Percentiles rank a stretch among this genome's conserved stretches.
Evolutionary conservation across 2,113 vertebrate species (phyloP).

Genomic region (Hydrolagus affinis): DNA sequence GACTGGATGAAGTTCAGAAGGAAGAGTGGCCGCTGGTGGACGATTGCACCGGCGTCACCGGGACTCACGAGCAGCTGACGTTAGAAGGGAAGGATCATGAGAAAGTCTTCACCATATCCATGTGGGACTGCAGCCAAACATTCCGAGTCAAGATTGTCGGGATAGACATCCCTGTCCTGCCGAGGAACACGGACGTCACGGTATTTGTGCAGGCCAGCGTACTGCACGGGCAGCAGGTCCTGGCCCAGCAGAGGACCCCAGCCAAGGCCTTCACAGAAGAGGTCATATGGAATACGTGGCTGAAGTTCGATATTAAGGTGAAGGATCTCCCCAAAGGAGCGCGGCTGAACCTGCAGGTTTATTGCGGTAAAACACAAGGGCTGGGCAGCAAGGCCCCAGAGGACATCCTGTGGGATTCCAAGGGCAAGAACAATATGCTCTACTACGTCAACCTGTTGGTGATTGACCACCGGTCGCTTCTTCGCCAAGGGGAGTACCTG

Average conservation of each 20-base stretch:
- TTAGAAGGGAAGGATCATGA: slow-evolving; percentile 91
- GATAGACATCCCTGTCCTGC: slow-evolving; percentile 82
- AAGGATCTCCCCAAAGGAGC: slow-evolving; percentile 89
- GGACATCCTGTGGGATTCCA: slow-evolving; percentile 56
- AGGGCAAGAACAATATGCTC: slow-evolving; percentile 77
- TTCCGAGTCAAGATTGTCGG: slow-evolving; percentile 90
- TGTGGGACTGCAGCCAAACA: slow-evolving; percentile 94
- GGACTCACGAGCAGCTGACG: slow-evolving; percentile 90
- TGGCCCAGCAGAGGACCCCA: slow-evolving; percentile 78
- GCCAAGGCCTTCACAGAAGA: slow-evolving; percentile 85
- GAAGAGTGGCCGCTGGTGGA: slow-evolving; percentile 95
- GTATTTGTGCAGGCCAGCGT: slow-evolving; percentile 92
- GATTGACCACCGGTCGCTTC: slow-evolving; percentile 86
- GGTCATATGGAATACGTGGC: slow-evolving; percentile 90
- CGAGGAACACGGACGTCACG: slow-evolving; percentile 74
- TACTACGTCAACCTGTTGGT: slow-evolving; percentile 93
- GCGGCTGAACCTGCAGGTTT: slow-evolving; percentile 83
- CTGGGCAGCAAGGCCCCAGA: slow-evolving; percentile 62
- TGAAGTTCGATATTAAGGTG: slow-evolving; percentile 90
- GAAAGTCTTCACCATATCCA: slow-evolving; percentile 88
- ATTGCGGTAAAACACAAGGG: slow-evolving; percentile 71
- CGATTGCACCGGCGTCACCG: slow-evolving; percentile 87
- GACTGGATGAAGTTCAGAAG: slow-evolving; percentile 74
- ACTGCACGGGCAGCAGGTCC: slow-evolving; percentile 86
- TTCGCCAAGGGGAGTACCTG: slow-evolving; percentile 86